Base-by-base conservation (phyloP, 2,797 vertebrate species). In the Pitangus sulphuratus region DNA sequence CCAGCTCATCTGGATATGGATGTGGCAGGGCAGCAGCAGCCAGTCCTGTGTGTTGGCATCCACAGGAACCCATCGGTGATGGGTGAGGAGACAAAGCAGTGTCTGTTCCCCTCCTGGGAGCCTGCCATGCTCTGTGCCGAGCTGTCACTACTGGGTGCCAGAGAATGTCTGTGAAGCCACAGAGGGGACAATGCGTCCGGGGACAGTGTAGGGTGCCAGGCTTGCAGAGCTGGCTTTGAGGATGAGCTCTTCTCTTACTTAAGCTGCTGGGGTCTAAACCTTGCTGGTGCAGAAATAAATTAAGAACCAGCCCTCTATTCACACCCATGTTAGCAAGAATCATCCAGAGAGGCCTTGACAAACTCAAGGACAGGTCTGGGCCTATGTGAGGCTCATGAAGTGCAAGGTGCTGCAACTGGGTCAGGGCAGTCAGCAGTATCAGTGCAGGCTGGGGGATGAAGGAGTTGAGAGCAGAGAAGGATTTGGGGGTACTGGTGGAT, bases 361-460 rank as follows among this genome's bases (percentile, higher is more conserved):
- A 37, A 28, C 8, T 75, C 40, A 40, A 76, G 45, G 18, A 26
- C 7, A 50, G 25, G 25, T 50, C 16, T 17, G 17, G 31, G 12
- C 12, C 12, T 2, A 2, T 17, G 21, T 21, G 5, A 60, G 28
- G 11, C 2, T 54, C 57, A 40, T 51, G 28, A 75, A 20, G 19
- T 37, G 20, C 15, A 39, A 35, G 19, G 9, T 60, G n/a, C 40
- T 65, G 25, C 42, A 26, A 5, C 1, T 30, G 16, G 8, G 10
- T 12, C 4, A 1, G 3, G 35, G 25, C 17, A 76, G 21, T 4
- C 3, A 4, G 7, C 0, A 0, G 2, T 42, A n/a, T 30, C 22
- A 42, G 2, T 13, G 56, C 6, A 39, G 54, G 2, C n/a, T 82
- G 9, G 5, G 3, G 13, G 4, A n/a, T 50, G 31, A 48, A 57